phyloP scores from a whole-genome alignment of 2,888 invertebrate species.

The Erpobdella octoculata region DNA sequence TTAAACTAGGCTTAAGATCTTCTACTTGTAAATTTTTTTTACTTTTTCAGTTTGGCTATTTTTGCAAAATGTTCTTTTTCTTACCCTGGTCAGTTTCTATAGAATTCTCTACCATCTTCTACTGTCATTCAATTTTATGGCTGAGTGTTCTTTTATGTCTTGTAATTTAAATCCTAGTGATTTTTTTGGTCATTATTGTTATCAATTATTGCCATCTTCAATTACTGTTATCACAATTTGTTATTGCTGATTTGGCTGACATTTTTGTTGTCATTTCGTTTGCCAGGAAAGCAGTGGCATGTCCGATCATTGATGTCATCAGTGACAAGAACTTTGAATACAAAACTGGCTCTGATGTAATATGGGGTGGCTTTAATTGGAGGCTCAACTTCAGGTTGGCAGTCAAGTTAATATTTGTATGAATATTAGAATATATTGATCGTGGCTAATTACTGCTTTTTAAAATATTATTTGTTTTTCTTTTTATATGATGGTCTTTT shows the following conservation, averaged over 20 bases:
- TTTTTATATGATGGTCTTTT: not conserved
- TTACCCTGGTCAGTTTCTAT: no score
- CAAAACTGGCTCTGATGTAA: constrained; percentile 89
- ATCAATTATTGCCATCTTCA: not conserved
- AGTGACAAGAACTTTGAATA: constrained; percentile 52
- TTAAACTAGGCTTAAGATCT: no score
- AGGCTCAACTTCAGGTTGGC: constrained; percentile 80
- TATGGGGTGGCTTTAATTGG: constrained; percentile 99
- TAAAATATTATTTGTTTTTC: not conserved
- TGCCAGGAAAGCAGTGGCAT: constrained; percentile 59
- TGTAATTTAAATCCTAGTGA: not conserved
- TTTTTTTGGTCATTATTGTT: constrained; percentile 7
- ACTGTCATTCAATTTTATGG: no score
- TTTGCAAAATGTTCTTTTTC: no score
- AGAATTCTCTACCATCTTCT: no score
- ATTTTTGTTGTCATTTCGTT: not conserved
- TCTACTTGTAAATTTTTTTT: no score
- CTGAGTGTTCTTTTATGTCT: not conserved
- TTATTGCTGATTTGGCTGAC: no score
- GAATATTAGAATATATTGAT: not conserved
- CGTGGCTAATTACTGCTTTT: not conserved
- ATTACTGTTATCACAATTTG: not conserved
- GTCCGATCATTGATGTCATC: constrained; percentile 52
- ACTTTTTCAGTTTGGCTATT: no score
- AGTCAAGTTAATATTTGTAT: not conserved